Base-by-base conservation (phyloP, 2,888 invertebrate species). In the Xanthorhoe designata region DNA sequence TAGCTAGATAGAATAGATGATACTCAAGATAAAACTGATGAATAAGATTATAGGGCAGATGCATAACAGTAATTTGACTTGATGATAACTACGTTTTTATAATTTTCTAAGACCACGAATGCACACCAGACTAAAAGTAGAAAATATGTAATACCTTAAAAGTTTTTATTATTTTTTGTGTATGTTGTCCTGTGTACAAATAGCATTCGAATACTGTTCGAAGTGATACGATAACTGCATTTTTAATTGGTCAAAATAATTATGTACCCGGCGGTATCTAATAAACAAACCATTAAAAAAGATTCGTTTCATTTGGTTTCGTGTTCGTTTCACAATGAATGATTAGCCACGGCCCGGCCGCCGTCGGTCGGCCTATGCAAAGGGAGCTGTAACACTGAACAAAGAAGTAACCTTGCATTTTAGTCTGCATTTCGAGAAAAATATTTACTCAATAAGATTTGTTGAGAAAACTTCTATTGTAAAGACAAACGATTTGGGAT, bases 221-320 rank as follows among this genome's bases (percentile, higher is more conserved):
- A 88, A 87, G 87, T 90, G 88, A 88, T 90, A 87, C 81, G 82
- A 80, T 86, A 84, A 80, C 81, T 90, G 90, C 92, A 92, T 92
- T 91, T 91, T 85, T 83, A 89, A 90, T 86, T 87, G 86, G 84
- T 88, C 82, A 85, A 81, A 42, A 86, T 85, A 85, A 83, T 84
- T 90, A 90, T 90, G 86, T 91, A 89, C 87, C n/a, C 84, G 85
- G 85, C 87, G 87, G 88, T 89, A 89, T 86, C 83, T 83, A 91
- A 90, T 90, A 90, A 91, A 92, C 82, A 87, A 87, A 86, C 82
- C 81, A 86, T 82, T 87, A 87, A 88, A 83, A 78, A 74, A 70
- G 72, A 76, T 71, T 77, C 24, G 77, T 84, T 81, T 78, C 68
- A 76, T 77, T 80, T 73, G 70, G 61, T 70, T 75, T 69, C 62